phyloP scores from a whole-genome alignment of 2,797 vertebrate genomes.

The Takifugu rubripes region DNA sequence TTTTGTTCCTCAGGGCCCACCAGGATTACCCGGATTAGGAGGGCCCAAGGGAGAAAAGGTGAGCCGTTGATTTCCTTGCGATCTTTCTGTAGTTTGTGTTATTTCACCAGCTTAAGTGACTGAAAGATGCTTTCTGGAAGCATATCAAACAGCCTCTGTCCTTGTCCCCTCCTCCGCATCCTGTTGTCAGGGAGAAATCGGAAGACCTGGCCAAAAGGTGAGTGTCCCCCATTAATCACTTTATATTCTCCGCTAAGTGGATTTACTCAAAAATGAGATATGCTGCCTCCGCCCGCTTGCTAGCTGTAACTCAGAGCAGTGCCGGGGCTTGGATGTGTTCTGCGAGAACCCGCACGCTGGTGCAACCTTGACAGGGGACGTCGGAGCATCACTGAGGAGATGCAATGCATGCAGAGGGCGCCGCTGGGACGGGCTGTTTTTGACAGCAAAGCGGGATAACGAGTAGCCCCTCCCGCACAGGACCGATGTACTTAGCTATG shows the following conservation, averaged over 20 bases:
- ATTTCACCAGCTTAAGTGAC: conserved; percentile 26
- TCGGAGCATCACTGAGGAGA: conserved; percentile 32
- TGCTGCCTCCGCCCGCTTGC: conserved; percentile 32
- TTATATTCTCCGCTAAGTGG: conserved; percentile 61
- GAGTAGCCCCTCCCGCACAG: conserved; percentile 23
- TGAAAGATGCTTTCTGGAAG: conserved; percentile 43
- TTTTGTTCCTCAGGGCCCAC: conserved; percentile 80
- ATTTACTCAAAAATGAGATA: conserved; percentile 68
- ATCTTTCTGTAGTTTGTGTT: neutral
- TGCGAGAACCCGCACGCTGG: conserved; percentile 49
- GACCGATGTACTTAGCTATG: conserved; percentile 4
- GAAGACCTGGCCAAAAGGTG: conserved; percentile 98
- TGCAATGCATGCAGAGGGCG: conserved; percentile 23
- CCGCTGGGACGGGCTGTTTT: conserved; percentile 43
- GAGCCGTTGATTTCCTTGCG: conserved; percentile 41
- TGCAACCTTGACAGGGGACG: conserved; percentile 67
- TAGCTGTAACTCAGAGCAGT: conserved; percentile 41
- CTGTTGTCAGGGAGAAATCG: conserved; percentile 92
- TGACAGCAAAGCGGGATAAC: conserved; percentile 19
- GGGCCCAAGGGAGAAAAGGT: conserved; percentile 97
- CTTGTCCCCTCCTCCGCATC: conserved; percentile 58
- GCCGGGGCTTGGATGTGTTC: conserved; percentile 32
- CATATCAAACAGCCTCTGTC: conserved; percentile 48
- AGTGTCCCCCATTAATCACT: conserved; percentile 65
- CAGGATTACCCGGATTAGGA: conserved; percentile 85